Evolutionary conservation across 2,888 invertebrate genomes (phyloP), one percentile per base, ranked within the genome.

Genomic region (Aspidiotus rigidus): DNA sequence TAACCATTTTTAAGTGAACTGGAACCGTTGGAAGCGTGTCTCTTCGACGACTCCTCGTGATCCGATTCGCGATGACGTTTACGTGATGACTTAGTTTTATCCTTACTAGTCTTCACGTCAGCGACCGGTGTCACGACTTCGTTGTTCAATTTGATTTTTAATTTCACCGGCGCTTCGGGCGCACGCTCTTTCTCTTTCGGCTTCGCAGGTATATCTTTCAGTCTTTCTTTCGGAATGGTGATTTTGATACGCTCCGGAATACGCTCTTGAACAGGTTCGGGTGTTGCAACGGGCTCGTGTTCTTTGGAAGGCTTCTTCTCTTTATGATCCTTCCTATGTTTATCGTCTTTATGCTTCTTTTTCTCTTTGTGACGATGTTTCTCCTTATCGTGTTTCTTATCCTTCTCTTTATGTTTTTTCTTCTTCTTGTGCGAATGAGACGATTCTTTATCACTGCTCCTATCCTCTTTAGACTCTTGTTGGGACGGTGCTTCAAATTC

Each of bases 321-420:
- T 28, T 40, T 39, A 40, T 55, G 69, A 13, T 62, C 15, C 7
- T 44, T 62, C 5, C 54, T 83, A 64, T 84, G 84, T 74, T 87
- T 87, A 17, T 75, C 74, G 75, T 87, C 87, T 74, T 88, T 87
- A 73, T 75, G 76, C 62, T 77, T 76, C 49, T 76, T 77, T 71
- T 78, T 78, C 71, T 78, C 75, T 64, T 75, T 76, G n/a, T 73
- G 72, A 44, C 64, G 71, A 17, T 69, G 64, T 69, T 72, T 71
- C 40, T 72, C 70, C 53, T 72, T 70, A 67, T 71, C 69, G 59
- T 71, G 72, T 54, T 70, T 62, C 57, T 72, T 72, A 54, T 69
- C 70, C 66, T 71, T 71, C 62, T 71, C 69, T 66, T 70, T 72
- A 62, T 71, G 67, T 55, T 64, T 71, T 60, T 69, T 73, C 70